phyloP scores from a whole-genome alignment of 2,888 invertebrate species.

The Oegoconia quadripuncta region DNA sequence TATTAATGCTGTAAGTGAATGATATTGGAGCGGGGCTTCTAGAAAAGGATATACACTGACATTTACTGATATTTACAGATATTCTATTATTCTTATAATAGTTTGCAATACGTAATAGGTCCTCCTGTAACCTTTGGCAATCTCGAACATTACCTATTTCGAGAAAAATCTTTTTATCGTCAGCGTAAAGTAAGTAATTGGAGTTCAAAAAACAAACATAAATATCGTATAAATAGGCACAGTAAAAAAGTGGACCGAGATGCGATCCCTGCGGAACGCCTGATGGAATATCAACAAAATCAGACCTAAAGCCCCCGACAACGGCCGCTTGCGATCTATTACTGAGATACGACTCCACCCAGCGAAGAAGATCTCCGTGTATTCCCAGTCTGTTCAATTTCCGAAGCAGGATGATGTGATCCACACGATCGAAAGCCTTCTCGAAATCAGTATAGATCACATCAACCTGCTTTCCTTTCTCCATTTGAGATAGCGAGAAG shows the following conservation, averaged over 20 bases:
- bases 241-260: neutral
- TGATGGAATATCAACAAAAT: neutral
- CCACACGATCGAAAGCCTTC: no score
- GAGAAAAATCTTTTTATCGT: neutral
- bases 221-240: neutral
- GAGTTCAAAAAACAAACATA: neutral
- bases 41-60: no score
- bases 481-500: no score
- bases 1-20: no score
- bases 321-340: conserved; percentile 1
- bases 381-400: conserved; percentile 12
- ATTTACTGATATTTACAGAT: neutral
- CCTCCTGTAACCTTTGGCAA: neutral
- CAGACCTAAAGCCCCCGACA: neutral
- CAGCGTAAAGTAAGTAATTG: neutral
- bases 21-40: no score
- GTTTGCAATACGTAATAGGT: neutral
- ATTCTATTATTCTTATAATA: neutral
- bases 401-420: conserved; percentile 8
- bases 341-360: conserved; percentile 13
- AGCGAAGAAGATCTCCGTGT: conserved; percentile 14
- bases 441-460: conserved; percentile 14
- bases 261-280: neutral
- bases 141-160: neutral
- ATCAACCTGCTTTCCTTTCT: conserved; percentile 12